These are phyloP conservation scores for Scolopax bukidnonensis DNA, from an alignment of 2,797 vertebrate genomes.

Conservation along the genomic window DNA sequence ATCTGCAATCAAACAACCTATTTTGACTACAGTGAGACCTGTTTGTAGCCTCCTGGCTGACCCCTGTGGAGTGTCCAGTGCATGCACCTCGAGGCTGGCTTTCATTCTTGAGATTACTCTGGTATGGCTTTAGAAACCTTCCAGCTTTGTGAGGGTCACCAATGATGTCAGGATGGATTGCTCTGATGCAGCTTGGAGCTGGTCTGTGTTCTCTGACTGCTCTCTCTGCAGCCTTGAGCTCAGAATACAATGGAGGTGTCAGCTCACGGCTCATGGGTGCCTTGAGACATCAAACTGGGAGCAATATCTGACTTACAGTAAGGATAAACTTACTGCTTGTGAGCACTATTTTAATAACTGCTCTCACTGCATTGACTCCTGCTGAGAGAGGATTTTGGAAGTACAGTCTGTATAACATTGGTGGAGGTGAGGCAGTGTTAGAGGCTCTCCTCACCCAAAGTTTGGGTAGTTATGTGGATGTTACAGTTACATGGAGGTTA, in stretches of 20 bases:
- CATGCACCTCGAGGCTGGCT: fast-evolving
- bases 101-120: background rate
- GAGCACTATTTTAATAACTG: background rate
- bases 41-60: background rate
- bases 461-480: background rate
- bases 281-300: background rate
- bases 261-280: background rate
- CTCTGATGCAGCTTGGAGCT: background rate
- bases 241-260: background rate
- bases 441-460: background rate
- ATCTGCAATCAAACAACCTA: fast-evolving
- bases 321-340: background rate
- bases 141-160: background rate
- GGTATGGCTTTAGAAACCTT: background rate
- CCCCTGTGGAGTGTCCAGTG: background rate
- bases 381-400: background rate
- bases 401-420: fast-evolving
- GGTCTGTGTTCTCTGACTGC: background rate
- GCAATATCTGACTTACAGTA: background rate
- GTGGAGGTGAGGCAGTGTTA: background rate
- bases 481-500: background rate
- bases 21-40: fast-evolving
- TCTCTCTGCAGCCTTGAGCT: background rate
- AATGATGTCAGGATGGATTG: background rate
- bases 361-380: background rate